Evolutionary conservation across 2,888 invertebrate species (phyloP).

Genomic region (Dicycla oo): DNA sequence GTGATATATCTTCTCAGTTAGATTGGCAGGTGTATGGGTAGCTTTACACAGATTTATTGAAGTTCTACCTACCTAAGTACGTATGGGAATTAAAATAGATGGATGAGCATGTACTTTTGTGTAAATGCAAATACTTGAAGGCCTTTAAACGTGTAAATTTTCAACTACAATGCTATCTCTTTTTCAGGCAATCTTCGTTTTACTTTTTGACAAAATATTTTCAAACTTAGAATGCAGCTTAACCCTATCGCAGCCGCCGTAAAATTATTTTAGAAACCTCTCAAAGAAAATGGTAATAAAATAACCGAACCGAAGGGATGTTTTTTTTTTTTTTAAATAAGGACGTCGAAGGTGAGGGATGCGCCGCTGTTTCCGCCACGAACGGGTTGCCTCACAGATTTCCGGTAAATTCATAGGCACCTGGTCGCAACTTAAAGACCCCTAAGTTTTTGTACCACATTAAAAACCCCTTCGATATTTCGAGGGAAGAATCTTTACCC

Average conservation of each 20-base stretch:
- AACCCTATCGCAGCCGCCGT: conserved; percentile 47
- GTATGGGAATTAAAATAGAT: conserved; percentile 17
- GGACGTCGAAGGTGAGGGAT: conserved; percentile 82
- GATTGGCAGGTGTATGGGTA: conserved; percentile 58
- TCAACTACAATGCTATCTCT: background rate
- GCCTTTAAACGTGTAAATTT: conserved; percentile 8
- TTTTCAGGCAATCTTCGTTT: background rate
- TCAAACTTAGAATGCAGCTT: conserved; percentile 6
- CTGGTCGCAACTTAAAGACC: conserved; percentile 81
- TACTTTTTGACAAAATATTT: background rate
- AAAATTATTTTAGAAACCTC: conserved; percentile 59
- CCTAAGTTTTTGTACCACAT: conserved; percentile 81
- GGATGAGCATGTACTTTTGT: background rate
- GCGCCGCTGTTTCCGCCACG: conserved; percentile 84
- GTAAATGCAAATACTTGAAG: conserved; percentile 1
- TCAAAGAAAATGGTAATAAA: conserved; percentile 66
- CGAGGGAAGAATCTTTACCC: conserved; percentile 82
- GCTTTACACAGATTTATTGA: conserved; percentile 59
- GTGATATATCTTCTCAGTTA: conserved; percentile 46
- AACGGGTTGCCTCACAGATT: conserved; percentile 88
- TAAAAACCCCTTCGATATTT: conserved; percentile 80
- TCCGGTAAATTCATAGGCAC: conserved; percentile 87
- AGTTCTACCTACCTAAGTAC: background rate
- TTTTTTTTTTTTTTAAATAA: conserved; percentile 82
- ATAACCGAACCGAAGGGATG: conserved; percentile 70